Conservation (phyloP, 2,888 invertebrate species). For the Leptopilina syphax region DNA sequence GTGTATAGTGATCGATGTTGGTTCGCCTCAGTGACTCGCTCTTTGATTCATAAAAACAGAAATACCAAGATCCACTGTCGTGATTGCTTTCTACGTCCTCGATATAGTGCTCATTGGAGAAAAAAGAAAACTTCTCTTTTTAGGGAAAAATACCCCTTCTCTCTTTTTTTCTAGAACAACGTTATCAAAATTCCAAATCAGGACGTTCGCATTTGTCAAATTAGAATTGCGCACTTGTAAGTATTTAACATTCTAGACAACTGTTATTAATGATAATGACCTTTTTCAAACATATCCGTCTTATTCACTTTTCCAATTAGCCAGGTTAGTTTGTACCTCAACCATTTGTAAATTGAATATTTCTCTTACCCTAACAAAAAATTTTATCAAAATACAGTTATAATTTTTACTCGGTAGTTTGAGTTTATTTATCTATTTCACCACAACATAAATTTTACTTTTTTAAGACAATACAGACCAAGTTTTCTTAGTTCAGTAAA, state of each 20-base stretch:
- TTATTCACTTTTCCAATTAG: neutral
- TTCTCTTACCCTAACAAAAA: neutral
- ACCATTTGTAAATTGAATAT: neutral
- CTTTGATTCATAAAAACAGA: slow-evolving; percentile 37
- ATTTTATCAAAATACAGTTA: too few relatives aligned
- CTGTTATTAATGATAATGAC: slow-evolving; percentile 35
- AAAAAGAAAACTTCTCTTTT: neutral
- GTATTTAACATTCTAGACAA: slow-evolving; percentile 10
- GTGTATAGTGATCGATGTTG: slow-evolving; percentile 22
- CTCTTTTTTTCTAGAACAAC: neutral
- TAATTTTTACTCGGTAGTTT: too few relatives aligned
- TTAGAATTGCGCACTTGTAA: neutral
- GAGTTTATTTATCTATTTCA: too few relatives aligned
- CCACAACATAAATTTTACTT: too few relatives aligned
- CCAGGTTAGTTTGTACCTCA: neutral
- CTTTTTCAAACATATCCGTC: slow-evolving; percentile 30
- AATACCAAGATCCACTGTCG: slow-evolving; percentile 13
- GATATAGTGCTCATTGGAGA: slow-evolving; percentile 3
- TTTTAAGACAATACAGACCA: too few relatives aligned
- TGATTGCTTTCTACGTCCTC: slow-evolving; percentile 48
- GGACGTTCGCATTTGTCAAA: neutral
- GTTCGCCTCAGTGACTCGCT: slow-evolving; percentile 25
- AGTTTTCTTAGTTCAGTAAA: too few relatives aligned
- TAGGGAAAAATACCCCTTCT: slow-evolving; percentile 5
- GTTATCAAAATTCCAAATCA: neutral